These are phyloP conservation scores for Cheilosia soror DNA, from an alignment of 2,888 invertebrate species.

Conservation along the genomic window DNA sequence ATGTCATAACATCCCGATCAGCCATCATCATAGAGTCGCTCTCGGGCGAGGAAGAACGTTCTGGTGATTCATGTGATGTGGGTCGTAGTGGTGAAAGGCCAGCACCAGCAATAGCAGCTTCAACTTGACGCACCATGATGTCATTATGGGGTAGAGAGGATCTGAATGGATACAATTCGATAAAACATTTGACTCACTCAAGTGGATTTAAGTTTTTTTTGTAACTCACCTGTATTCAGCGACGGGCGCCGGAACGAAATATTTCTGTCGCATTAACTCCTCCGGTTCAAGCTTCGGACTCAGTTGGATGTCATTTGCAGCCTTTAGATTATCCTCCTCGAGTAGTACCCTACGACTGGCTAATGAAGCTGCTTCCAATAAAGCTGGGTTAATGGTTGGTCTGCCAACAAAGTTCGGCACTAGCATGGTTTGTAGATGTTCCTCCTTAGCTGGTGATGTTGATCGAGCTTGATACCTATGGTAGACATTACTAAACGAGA, in stretches of 20 bases:
- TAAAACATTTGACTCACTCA: not conserved
- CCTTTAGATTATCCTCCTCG: constrained; percentile 53
- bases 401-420: constrained; percentile 46
- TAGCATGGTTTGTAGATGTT: constrained; percentile 59
- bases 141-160: constrained; percentile 80
- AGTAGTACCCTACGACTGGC: constrained; percentile 79
- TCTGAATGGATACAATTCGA: constrained; percentile 72
- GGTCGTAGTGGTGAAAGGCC: constrained; percentile 86
- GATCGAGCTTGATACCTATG: constrained; percentile 69
- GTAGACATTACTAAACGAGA: constrained; percentile 70
- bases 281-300: constrained; percentile 76
- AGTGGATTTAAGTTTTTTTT: not conserved
- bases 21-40: constrained; percentile 84
- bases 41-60: constrained; percentile 85
- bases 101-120: constrained; percentile 86
- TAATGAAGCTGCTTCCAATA: constrained; percentile 82
- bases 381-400: constrained; percentile 82
- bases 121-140: constrained; percentile 87
- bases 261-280: constrained; percentile 78
- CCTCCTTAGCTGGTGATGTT: constrained; percentile 52
- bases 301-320: constrained; percentile 8
- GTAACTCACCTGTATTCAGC: constrained; percentile 83
- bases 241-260: constrained; percentile 81
- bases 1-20: constrained; percentile 86
- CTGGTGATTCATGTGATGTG: constrained; percentile 84